A percentile compares a stretch with the other conserved stretches of the same genome.
Conservation (phyloP, 2,113 vertebrate genomes). For the Pagrus major region DNA sequence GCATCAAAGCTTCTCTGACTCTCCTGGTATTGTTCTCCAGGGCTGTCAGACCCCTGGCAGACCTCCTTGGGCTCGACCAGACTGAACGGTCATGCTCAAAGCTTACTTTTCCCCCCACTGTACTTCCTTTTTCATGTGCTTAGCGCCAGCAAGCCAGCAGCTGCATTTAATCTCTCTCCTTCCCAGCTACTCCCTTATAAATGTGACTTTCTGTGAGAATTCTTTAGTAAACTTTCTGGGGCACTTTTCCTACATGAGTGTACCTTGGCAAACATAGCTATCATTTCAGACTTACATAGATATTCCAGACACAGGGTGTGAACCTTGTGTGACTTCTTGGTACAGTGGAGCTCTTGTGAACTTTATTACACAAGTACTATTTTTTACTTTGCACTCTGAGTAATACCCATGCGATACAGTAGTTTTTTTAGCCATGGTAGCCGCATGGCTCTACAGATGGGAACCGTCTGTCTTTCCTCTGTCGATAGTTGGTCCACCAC, state of each 20-base stretch:
- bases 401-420: background rate
- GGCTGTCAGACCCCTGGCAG: conserved; percentile 41
- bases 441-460: background rate
- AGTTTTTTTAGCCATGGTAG: too few relatives aligned
- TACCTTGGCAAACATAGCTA: conserved; percentile 14
- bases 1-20: conserved; percentile 47
- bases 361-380: background rate
- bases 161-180: conserved; percentile 16
- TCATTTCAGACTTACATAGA: conserved; percentile 18
- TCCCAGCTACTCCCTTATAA: conserved; percentile 5
- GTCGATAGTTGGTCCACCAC: background rate
- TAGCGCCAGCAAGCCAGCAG: conserved; percentile 34
- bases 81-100: conserved; percentile 22
- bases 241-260: conserved; percentile 1
- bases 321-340: conserved; percentile 6
- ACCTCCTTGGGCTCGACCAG: conserved; percentile 13
- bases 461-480: background rate
- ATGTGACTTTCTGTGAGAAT: conserved; percentile 4
- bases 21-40: conserved; percentile 6
- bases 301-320: background rate
- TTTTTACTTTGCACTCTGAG: background rate
- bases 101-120: background rate
- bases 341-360: background rate
- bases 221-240: conserved; percentile 10
- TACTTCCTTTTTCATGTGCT: conserved; percentile 49